These are phyloP conservation scores for Leptinotarsa lineolata DNA, from an alignment of 1,140 invertebrate genomes.

Conservation along the genomic window DNA sequence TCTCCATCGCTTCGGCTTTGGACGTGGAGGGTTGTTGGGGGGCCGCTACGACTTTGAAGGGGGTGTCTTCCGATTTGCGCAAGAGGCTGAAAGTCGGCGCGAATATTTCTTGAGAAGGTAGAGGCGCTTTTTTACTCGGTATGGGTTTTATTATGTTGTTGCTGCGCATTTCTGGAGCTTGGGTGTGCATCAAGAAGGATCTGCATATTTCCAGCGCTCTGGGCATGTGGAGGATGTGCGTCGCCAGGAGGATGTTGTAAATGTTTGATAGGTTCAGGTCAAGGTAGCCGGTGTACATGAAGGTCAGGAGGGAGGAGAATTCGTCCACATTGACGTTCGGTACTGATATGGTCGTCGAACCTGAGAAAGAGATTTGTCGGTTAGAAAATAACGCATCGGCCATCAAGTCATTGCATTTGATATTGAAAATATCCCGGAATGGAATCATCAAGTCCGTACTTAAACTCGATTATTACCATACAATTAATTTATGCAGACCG, in stretches of 20 bases:
- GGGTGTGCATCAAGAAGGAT: constrained; percentile 56
- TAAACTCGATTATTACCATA: too few relatives aligned
- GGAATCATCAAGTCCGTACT: too few relatives aligned
- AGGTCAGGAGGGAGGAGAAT: constrained; percentile 73
- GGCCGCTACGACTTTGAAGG: constrained; percentile 41
- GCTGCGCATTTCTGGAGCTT: constrained; percentile 36
- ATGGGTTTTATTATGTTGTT: constrained; percentile 58
- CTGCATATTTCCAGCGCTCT: constrained; percentile 71
- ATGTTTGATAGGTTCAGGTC: constrained; percentile 73
- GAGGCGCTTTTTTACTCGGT: constrained; percentile 53
- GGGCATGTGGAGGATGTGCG: constrained; percentile 77
- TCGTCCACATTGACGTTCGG: constrained; percentile 69
- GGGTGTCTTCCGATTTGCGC: constrained; percentile 47
- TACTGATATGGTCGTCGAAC: constrained; percentile 55
- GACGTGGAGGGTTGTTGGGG: constrained; percentile 52
- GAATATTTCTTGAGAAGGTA: constrained; percentile 45
- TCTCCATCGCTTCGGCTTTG: constrained; percentile 54
- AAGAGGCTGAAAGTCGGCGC: constrained; percentile 32
- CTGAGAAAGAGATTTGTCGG: constrained; percentile 34
- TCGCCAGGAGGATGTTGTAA: constrained; percentile 73
- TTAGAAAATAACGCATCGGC: not conserved
- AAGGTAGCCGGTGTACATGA: constrained; percentile 77
- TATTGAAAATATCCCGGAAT: too few relatives aligned
- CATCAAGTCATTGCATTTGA: too few relatives aligned
- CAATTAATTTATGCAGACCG: too few relatives aligned